These are phyloP conservation scores for Ridgeia piscesae DNA, from an alignment of 1,140 invertebrate species.

Conservation along the genomic window DNA sequence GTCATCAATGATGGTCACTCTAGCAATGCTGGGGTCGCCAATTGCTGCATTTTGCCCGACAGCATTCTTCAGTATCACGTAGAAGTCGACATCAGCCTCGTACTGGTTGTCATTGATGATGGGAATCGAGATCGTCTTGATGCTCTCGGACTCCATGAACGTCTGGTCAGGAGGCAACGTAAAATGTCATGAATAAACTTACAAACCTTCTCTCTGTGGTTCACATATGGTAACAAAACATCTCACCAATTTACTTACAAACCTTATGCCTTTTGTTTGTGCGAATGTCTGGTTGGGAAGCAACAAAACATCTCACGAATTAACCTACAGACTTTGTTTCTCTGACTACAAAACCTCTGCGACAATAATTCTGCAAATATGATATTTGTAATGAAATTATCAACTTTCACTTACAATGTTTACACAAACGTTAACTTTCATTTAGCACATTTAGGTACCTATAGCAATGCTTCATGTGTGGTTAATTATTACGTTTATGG, in stretches of 20 bases:
- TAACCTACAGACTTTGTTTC: too few species aligned
- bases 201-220: background rate
- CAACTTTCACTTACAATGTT: background rate
- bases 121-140: slow-evolving; percentile 60
- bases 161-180: slow-evolving; percentile 26
- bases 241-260: too few species aligned
- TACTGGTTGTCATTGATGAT: slow-evolving; percentile 70
- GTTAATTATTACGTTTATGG: background rate
- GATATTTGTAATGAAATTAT: slow-evolving; percentile 12
- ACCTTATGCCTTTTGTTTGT: too few species aligned
- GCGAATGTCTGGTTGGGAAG: too few species aligned
- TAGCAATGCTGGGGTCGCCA: slow-evolving; percentile 49
- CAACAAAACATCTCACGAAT: too few species aligned
- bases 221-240: too few species aligned
- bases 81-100: slow-evolving; percentile 68
- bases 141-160: slow-evolving; percentile 48
- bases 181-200: background rate
- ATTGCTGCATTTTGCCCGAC: slow-evolving; percentile 36
- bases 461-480: background rate
- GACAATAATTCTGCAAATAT: background rate
- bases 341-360: too few species aligned
- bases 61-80: slow-evolving; percentile 57
- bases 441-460: background rate
- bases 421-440: background rate
- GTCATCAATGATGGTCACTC: slow-evolving; percentile 67